Evolutionary conservation across 2,113 vertebrate genomes (phyloP).

Genomic region (Hemicordylus capensis): DNA sequence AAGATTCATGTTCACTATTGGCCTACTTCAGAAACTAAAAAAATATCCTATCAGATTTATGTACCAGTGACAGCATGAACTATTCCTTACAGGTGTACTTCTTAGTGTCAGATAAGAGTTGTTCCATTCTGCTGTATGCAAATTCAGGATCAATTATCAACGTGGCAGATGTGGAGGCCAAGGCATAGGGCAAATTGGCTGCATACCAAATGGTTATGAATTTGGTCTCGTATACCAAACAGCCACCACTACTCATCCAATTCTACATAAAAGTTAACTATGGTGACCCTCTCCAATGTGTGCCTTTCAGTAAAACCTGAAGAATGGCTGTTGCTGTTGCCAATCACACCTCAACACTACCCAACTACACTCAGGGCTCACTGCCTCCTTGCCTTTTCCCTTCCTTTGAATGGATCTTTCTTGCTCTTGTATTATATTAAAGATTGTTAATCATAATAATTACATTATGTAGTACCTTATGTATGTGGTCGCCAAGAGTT

Average conservation of each 20-base stretch:
- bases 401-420: too few species aligned
- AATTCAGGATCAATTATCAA: background rate
- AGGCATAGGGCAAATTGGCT: background rate
- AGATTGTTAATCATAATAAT: too few species aligned
- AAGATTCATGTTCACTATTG: background rate
- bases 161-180: background rate
- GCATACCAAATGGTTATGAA: background rate
- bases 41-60: background rate
- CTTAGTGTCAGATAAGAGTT: background rate
- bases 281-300: background rate
- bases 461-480: too few species aligned
- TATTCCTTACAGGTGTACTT: background rate
- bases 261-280: background rate
- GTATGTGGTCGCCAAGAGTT: too few species aligned
- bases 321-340: background rate
- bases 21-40: too few species aligned
- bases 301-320: background rate
- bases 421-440: background rate
- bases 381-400: background rate
- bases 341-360: background rate
- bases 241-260: conserved; percentile 34
- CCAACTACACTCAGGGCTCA: background rate
- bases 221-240: background rate
- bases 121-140: background rate
- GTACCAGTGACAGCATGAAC: background rate